These are phyloP conservation scores for Drosophila gunungcola DNA, from an alignment of 1,140 invertebrate genomes.

Conservation along the genomic window DNA sequence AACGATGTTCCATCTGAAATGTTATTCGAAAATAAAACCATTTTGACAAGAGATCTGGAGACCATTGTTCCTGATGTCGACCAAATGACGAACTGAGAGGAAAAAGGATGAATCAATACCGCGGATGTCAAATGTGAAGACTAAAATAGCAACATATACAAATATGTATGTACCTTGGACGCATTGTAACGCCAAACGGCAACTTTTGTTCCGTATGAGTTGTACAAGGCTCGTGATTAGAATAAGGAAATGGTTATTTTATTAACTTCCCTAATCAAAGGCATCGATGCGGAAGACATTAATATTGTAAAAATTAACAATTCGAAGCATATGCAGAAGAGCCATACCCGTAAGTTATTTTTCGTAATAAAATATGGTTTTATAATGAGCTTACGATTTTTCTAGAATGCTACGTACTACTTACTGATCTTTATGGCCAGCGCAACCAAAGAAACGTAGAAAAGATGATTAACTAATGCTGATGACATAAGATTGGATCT, in stretches of 20 bases:
- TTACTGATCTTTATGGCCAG: constrained; percentile 89
- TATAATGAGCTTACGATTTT: neutral
- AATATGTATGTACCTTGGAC: constrained; percentile 13
- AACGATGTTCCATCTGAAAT: neutral
- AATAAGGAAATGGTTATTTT: constrained; percentile 92
- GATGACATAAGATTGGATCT: constrained; percentile 90
- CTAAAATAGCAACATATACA: constrained; percentile 24
- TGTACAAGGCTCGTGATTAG: constrained; percentile 88
- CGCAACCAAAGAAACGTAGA: constrained; percentile 89
- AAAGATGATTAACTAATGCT: constrained; percentile 80
- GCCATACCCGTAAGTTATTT: constrained; percentile 86
- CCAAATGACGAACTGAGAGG: constrained; percentile 50
- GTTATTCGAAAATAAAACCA: constrained; percentile 12
- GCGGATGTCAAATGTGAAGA: constrained; percentile 39
- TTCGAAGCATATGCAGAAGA: constrained; percentile 93
- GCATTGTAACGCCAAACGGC: constrained; percentile 37
- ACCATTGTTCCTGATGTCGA: constrained; percentile 12
- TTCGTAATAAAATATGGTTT: neutral
- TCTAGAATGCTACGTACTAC: constrained; percentile 91
- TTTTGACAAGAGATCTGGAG: constrained; percentile 12
- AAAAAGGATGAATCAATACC: constrained; percentile 58
- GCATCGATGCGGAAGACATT: constrained; percentile 96
- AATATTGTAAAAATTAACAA: constrained; percentile 93
- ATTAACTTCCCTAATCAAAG: constrained; percentile 94
- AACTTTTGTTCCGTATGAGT: constrained; percentile 62